Base-by-base conservation (phyloP, 2,888 invertebrate species). In the Lamellibrachia satsuma region DNA sequence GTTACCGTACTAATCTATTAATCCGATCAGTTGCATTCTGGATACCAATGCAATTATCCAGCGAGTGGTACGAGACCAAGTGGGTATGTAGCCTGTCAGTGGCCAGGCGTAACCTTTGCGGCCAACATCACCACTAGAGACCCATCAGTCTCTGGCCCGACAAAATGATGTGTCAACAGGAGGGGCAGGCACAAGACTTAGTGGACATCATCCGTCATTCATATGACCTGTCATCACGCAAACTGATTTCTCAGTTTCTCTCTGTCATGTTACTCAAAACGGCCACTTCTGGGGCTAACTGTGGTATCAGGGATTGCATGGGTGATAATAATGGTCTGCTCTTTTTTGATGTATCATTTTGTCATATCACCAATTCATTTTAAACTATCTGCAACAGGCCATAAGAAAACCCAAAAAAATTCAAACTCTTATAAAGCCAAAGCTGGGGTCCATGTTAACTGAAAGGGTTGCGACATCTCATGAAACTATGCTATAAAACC, bases 1-100 rank as follows among this genome's bases (percentile, higher is more conserved):
- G 75, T 75, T 75, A 75, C 75, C 75, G 2, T 15, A 75, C 75
- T 75, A 15, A 22, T 75, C 22, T 15, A 75, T n/a, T 75, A 75
- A 75, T 75, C 75, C 75, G 75, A 75, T 75, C 75, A 75, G 75
- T 75, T 75, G 75, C 75, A 75, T 75, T 75, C 75, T 75, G 75
- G 75, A 75, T 75, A 75, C 75, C 75, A 75, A 75, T 75, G 75
- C 75, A 75, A 75, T 75, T 75, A 75, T 15, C 39, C 39, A n/a
- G 75, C 15, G 22, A 75, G 22, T 75, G 75, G 6, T 15, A n/a
- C 15, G 75, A 75, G 75, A 75, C 75, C 15, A n/a, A 75, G 75
- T 75, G 75, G 75, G 75, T 75, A 75, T 22, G 75, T n/a, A 22
- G 75, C 22, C 75, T 75, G 75, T 75, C 75, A 75, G 75, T 75